Base-by-base conservation (phyloP, 2,888 invertebrate species). In the Silvanus unidentatus region DNA sequence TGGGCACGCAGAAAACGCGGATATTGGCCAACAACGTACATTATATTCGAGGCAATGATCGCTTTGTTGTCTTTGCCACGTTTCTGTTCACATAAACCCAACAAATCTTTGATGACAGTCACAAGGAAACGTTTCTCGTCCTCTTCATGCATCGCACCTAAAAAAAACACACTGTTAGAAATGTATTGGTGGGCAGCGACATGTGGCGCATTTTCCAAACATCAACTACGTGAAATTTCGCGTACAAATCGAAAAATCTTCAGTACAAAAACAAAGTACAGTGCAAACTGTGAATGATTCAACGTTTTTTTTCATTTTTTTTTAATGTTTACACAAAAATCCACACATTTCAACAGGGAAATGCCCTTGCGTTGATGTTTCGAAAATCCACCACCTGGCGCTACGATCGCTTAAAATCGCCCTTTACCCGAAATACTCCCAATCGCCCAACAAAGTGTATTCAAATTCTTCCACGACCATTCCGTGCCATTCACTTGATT, bases 21-120 rank as follows among this genome's bases (percentile, higher is more conserved):
- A 75, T 99, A 99, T 72, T 99, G 99, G 2, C 99, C 99, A 42
- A 99, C 99, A 47, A 99, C 98, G 74, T 99, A 98, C 99, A 99
- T 99, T 53, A 99, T 99, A 75, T 99, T 99, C 54, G 97, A 97
- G 11, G 99, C 99, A 65, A 99, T 97, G 57, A 99, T 99, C 46
- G 99, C 99, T 75, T 99, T 99, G 75, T 99, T 99, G 75, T 99
- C 98, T 77, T 99, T 99, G 41, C 96, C 85, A 60, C 98, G 88
- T 71, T 99, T 99, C 73, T 98, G 98, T 70, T 97, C 96, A 73
- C 99, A 99, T 40, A 99, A 75, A 1, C 97, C 98, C 50, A 99
- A 78, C 47, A 99, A 78, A 74, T 99, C 98, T 75, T 93, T 96
- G 54, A 99, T 99, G 39, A 99, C 99, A 42, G 96, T 95, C 43